Base-by-base conservation (phyloP, 2,888 invertebrate genomes). In the Phortica okadai region DNA sequence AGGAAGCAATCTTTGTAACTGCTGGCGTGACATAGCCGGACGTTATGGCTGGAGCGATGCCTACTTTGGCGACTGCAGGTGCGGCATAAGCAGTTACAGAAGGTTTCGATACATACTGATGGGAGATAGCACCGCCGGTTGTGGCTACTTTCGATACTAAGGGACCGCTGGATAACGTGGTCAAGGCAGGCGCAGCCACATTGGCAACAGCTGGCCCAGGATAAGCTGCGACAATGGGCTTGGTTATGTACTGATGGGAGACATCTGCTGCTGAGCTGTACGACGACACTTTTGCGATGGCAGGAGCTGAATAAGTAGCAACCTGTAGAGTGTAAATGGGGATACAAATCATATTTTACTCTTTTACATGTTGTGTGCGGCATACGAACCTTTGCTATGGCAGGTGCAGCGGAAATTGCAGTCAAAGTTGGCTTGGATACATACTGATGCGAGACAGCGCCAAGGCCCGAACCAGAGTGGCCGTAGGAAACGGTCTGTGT, bases 31-130 rank as follows among this genome's bases (percentile, higher is more conserved):
- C 74, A 58, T 76, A 77, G 8, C 76, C 16, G 8, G 73, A 11
- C 6, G 54, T 33, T 77, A 81, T 69, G 16, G 78, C 80, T 6
- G 69, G 69, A 0, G 75, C 67, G 64, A 2, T 79, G n/a, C 84
- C 82, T 6, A 84, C 76, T 64, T 77, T 66, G 11, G 76, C 58
- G 6, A 69, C 56, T 5, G 77, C 74, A 16, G 77, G 80, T 7
- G 76, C 76, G 21, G 78, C 78, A 21, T 45, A 64, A 8, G 74
- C 64, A n/a, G 75, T 54, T 6, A 84, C 16, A 0, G 81, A 79
- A 0, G 89, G 88, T 8, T 88, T 85, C 1, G 90, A 88, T 1
- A 89, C 84, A 66, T 90, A 87, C 25, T 89, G 86, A 73, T 87
- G 83, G 0, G 89, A 87, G 2, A 84, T 41, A 16, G 81, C 84